Evolutionary conservation across 1,140 invertebrate genomes (phyloP).

Genomic region (Aphaenogaster ashmeadi): DNA sequence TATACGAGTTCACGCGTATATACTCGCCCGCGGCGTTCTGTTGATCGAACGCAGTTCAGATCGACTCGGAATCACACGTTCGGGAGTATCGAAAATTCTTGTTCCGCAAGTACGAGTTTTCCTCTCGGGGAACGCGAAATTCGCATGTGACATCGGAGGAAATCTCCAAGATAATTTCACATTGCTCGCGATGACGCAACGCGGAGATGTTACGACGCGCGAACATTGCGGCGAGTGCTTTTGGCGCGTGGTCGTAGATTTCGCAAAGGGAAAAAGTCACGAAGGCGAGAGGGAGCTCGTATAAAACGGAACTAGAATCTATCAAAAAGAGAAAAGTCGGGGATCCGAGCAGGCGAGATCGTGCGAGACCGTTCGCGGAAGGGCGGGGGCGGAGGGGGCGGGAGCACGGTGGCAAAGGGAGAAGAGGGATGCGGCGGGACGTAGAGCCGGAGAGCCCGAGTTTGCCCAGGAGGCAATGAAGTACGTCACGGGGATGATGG

Average conservation of each 20-base stretch:
- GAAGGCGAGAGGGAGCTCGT: constrained; percentile 45
- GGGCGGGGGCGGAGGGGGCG: neutral
- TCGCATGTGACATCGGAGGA: neutral
- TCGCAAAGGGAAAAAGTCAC: constrained; percentile 26
- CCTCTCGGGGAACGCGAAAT: neutral
- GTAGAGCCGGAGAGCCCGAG: constrained; percentile 78
- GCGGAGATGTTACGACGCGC: constrained; percentile 35
- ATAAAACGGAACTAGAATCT: constrained; percentile 58
- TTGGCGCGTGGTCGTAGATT: constrained; percentile 39
- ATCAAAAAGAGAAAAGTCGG: constrained; percentile 50
- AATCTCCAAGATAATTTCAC: neutral
- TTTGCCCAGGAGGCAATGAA: constrained; percentile 85
- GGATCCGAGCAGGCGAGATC: constrained; percentile 14
- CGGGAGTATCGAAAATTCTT: neutral
- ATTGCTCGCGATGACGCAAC: constrained; percentile 8
- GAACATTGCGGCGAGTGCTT: constrained; percentile 30
- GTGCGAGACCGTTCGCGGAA: constrained; percentile 23
- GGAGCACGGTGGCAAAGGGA: constrained; percentile 1
- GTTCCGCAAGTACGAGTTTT: neutral
- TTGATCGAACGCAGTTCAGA: neutral
- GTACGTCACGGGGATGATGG: constrained; percentile 87
- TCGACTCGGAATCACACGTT: neutral
- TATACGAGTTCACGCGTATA: neutral
- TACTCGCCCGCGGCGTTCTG: neutral
- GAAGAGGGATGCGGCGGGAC: constrained; percentile 72